Conservation (phyloP, 2,888 invertebrate species). For the Listrodromus nycthemerus region DNA sequence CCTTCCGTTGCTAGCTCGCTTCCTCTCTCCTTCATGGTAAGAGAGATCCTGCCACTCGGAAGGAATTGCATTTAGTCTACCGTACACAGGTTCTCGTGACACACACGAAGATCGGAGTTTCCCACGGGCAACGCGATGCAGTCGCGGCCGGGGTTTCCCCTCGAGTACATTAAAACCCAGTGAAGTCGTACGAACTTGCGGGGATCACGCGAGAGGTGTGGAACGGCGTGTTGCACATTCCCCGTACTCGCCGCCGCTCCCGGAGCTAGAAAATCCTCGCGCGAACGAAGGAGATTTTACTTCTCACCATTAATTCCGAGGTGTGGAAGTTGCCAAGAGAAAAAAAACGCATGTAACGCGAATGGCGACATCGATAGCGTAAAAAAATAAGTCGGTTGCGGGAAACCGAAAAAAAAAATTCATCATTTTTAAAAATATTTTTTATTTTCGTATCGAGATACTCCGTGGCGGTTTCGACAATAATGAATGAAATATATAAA, state of each 20-base stretch:
- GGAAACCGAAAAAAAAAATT: neutral
- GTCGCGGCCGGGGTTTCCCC: constrained; percentile 34
- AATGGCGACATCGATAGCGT: too few species aligned
- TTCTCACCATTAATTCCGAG: neutral
- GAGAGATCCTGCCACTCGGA: constrained; percentile 31
- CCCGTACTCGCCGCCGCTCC: constrained; percentile 18
- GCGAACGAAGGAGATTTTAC: constrained; percentile 21
- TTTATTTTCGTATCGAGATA: neutral
- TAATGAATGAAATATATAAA: neutral
- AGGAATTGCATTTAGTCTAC: constrained; percentile 44
- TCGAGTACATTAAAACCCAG: constrained; percentile 59
- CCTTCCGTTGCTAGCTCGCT: constrained; percentile 10
- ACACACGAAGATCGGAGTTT: constrained; percentile 26
- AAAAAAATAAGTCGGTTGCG: neutral
- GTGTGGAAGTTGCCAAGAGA: too few species aligned
- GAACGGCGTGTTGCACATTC: constrained; percentile 31
- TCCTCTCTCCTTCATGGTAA: neutral
- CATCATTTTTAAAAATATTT: neutral
- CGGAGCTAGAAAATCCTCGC: neutral
- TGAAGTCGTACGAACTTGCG: constrained; percentile 34
- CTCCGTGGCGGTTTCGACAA: neutral
- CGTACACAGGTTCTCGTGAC: constrained; percentile 1
- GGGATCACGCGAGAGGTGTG: constrained; percentile 61
- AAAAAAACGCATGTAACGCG: too few species aligned
- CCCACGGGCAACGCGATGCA: constrained; percentile 1